Percentiles rank a stretch among this genome's conserved stretches.
These are phyloP conservation scores for Mesorhabditis belari DNA, from an alignment of 2,888 invertebrate species.

Conservation along the genomic window DNA sequence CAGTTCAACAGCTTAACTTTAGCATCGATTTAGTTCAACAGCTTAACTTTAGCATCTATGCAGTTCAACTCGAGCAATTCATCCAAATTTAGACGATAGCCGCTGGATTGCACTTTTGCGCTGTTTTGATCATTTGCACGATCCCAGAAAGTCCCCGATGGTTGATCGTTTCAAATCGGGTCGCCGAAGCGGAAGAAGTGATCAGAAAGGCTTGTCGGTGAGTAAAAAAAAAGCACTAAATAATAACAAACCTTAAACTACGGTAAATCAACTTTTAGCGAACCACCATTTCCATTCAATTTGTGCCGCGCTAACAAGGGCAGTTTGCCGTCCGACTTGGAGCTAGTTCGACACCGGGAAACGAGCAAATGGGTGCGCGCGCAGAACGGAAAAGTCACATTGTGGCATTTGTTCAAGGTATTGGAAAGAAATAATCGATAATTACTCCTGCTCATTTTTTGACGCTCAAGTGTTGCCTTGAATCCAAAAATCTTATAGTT, in stretches of 20 bases:
- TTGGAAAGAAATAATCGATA: no score
- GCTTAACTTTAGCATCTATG: no score
- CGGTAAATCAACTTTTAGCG: constrained; percentile 40
- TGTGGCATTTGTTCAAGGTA: constrained; percentile 36
- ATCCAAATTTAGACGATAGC: constrained; percentile 34
- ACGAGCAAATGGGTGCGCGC: constrained; percentile 41
- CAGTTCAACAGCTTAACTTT: no score
- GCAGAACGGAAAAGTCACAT: constrained; percentile 34
- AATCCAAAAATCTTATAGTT: no score
- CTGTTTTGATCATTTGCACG: constrained; percentile 35
- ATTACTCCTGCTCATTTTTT: no score
- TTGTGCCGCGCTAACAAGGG: constrained; percentile 45
- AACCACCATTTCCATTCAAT: constrained; percentile 1
- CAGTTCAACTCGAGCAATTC: no score
- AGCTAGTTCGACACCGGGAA: constrained; percentile 49
- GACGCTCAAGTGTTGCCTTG: no score
- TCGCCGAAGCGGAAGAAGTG: constrained; percentile 42
- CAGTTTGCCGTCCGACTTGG: constrained; percentile 49
- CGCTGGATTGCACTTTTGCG: constrained; percentile 37
- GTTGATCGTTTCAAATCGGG: constrained; percentile 30
- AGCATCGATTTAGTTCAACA: no score
- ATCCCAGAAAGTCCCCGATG: constrained; percentile 50
- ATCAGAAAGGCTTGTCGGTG: constrained; percentile 50
- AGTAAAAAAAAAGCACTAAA: constrained; percentile 43
- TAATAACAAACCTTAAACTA: no score